Evolutionary conservation across 2,113 vertebrate species (phyloP).

Genomic region (Rousettus leschenaultii): DNA sequence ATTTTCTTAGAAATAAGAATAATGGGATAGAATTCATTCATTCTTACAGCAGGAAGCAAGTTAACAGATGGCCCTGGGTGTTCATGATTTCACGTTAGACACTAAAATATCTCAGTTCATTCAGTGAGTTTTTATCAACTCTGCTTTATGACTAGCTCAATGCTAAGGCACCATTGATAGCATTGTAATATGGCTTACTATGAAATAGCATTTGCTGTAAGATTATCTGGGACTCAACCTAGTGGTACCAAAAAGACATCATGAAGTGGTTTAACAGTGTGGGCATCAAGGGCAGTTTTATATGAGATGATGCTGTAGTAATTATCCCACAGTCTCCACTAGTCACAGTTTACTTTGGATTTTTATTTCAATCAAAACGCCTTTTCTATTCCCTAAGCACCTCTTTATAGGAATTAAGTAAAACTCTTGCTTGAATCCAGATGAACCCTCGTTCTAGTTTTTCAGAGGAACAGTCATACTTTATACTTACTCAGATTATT

Average conservation of each 20-base stretch:
- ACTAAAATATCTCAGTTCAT: not conserved
- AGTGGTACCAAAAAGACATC: not conserved
- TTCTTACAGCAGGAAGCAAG: not conserved
- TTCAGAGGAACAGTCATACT: not conserved
- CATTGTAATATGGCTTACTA: not conserved
- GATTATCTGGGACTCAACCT: not conserved
- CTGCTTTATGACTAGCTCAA: not conserved
- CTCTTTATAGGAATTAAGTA: not conserved
- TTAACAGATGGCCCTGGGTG: not conserved
- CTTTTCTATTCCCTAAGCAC: not conserved
- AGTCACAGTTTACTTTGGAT: not conserved
- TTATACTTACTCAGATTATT: not conserved
- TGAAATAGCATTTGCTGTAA: not conserved
- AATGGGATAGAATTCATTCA: not conserved
- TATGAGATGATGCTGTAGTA: not conserved
- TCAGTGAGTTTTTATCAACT: not conserved
- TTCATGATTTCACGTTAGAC: not conserved
- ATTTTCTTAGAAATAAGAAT: slow-evolving; percentile 15
- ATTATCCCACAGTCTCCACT: not conserved
- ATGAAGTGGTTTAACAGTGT: not conserved
- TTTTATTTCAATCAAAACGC: slow-evolving; percentile 2
- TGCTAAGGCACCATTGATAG: not conserved
- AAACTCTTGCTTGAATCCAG: not conserved
- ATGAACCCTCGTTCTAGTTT: not conserved
- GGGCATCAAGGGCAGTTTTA: not conserved